These are phyloP conservation scores for Barypeithes pellucidus DNA, from an alignment of 2,888 invertebrate species.

Conservation along the genomic window DNA sequence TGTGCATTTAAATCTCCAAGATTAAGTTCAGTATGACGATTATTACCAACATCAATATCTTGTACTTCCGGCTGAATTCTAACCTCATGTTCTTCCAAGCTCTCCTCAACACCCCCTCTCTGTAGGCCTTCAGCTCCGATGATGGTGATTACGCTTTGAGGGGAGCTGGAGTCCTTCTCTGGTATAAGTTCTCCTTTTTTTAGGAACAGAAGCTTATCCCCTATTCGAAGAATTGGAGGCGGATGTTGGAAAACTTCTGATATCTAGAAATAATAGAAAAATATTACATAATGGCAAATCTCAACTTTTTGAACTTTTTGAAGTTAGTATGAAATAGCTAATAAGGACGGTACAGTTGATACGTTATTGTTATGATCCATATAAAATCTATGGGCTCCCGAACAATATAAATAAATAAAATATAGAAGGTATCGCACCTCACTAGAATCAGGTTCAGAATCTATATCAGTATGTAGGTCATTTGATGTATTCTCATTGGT, in stretches of 20 bases:
- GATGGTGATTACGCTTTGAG: constrained; percentile 68
- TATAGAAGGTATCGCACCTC: constrained; percentile 58
- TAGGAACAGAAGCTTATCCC: constrained; percentile 68
- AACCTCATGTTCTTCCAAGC: constrained; percentile 57
- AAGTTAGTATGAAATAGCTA: too few species aligned
- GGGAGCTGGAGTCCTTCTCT: constrained; percentile 66
- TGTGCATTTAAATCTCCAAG: neutral
- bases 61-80: constrained; percentile 40
- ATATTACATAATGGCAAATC: too few species aligned
- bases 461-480: constrained; percentile 61
- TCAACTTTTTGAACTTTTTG: too few species aligned
- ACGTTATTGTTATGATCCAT: too few species aligned
- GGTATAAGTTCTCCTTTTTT: constrained; percentile 65
- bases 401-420: too few species aligned
- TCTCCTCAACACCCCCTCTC: constrained; percentile 62
- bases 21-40: neutral
- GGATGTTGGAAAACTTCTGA: constrained; percentile 67
- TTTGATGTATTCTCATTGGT: constrained; percentile 58
- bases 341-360: too few species aligned
- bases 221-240: constrained; percentile 68
- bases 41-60: neutral
- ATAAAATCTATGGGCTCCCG: too few species aligned
- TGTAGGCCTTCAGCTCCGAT: constrained; percentile 71
- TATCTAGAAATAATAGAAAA: constrained; percentile 28
- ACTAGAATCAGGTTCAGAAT: constrained; percentile 66